Evolutionary conservation across 2,113 vertebrate species (phyloP), one percentile per base, ranked within the genome.

Genomic region (Psettodes erumei): DNA sequence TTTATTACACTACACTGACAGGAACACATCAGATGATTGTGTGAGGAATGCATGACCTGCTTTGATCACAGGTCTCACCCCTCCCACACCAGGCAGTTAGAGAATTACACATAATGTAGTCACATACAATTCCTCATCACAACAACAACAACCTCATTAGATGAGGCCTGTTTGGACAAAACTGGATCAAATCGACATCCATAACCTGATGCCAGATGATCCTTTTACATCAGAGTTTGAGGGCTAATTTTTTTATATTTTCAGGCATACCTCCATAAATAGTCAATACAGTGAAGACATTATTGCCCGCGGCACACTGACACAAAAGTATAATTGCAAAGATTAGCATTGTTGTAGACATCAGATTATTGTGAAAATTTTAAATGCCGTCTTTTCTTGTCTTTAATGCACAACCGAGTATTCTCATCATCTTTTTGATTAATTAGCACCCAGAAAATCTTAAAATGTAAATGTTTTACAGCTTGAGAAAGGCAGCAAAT

Each of bases 51-150:
- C 42, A 6, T 35, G 37, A 45, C 28, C 43, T 58, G 37, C 13
- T 56, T 37, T 68, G 23, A 38, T 42, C 28, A 25, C 43, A 47
- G 55, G 47, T 79, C 51, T 56, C 15, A 56, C 37, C 15, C 35
- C 48, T 63, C 42, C 42, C 65, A 61, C 45, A 75, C 18, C 33
- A 18, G 38, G 30, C 12, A 7, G 15, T 23, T 40, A 32, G 10
- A 54, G 23, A 55, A 73, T 69, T 53, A 48, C 63, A 72, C 33
- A 63, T 50, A 15, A 54, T 61, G 45, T 13, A 47, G 67, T 71
- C 67, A 76, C 23, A 32, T 6, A 21, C 2, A 8, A 54, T 62
- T 67, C 8, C 21, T 33, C 1, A 71, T 43, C 19, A 16, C 51
- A 62, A 59, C 25, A 50, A 43, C 12, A 62, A 50, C 6, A 58